phyloP scores from a whole-genome alignment of 2,888 invertebrate species.

The Ischnus inquisitorius region DNA sequence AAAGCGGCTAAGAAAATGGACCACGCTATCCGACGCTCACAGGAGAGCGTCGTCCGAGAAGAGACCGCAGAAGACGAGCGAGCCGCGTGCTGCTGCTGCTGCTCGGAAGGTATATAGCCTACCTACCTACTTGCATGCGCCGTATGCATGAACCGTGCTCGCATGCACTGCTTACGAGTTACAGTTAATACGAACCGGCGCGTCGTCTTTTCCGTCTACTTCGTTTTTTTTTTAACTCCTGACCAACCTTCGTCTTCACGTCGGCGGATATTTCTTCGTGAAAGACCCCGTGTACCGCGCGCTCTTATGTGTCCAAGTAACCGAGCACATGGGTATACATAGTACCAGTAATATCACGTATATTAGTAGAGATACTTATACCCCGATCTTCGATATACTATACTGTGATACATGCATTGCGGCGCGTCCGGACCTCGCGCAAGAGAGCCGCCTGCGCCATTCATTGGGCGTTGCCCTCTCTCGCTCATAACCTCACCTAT shows the following conservation, averaged over 20 bases:
- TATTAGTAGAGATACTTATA: conserved; percentile 55
- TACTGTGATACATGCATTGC: conserved; percentile 67
- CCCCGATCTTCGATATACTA: conserved; percentile 12
- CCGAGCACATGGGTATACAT: conserved; percentile 31
- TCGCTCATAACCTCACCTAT: conserved; percentile 29
- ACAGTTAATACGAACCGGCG: conserved; percentile 50
- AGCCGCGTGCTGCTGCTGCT: conserved; percentile 25
- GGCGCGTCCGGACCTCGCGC: conserved; percentile 62
- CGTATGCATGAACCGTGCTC: conserved; percentile 21
- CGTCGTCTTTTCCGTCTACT: conserved; percentile 14
- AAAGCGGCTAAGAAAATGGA: conserved; percentile 77
- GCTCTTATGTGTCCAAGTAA: conserved; percentile 52
- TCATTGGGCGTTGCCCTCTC: conserved; percentile 72
- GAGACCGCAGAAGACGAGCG: conserved; percentile 28
- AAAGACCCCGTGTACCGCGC: conserved; percentile 62
- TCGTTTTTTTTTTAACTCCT: conserved; percentile 1
- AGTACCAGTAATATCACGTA: conserved; percentile 34
- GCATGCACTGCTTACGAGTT: conserved; percentile 49
- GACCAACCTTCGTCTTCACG: conserved; percentile 1
- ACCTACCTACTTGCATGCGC: conserved; percentile 34
- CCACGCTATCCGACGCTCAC: conserved; percentile 67
- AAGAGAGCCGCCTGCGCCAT: conserved; percentile 68
- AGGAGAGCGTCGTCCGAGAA: not conserved
- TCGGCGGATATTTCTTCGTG: conserved; percentile 62
- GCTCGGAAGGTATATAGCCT: not conserved